Evolutionary conservation across 30 jellyfish, hydroid and myxozoan species (phyloP), one percentile per base, ranked within the genome.

Genomic region (Hydractinia symbiolongicarpus): DNA sequence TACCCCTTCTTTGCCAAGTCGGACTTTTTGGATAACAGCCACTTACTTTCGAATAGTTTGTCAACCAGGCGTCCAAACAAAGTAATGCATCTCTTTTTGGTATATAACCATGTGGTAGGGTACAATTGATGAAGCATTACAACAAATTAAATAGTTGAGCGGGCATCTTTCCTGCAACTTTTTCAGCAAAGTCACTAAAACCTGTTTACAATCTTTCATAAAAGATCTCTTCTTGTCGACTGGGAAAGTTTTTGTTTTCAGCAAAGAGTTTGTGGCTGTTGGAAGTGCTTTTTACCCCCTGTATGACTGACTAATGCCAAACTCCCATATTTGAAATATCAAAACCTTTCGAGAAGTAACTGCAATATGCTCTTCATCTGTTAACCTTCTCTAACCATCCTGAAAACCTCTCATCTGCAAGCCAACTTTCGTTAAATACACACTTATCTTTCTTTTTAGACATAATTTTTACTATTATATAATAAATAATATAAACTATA

Each of bases 161-260:
- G 77, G 77, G 49, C 77, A 67, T 9, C 44, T 14, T 10, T 67
- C 77, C 19, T 67, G 77, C 44, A 67, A 8, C 19, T 67, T 67
- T 14, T 14, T 13, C 49, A 67, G 8, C 8, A 67, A 19, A 67
- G 77, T 44, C 14, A 67, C 77, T 10, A 67, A 9, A 13, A 67
- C 19, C 10, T 13, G 19, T 67, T 67, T 13, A 9, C 49, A 67
- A 67, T 67, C 49, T 9, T 20, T 67, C 49, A 9, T 9, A 20
- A 67, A 67, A 44, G 13, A 14, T 13, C 44, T 13, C 49, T 67
- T 67, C 77, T 67, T 67, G 13, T 9, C 44, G 77, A 8, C 10
- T 67, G 77, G 77, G 44, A 67, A 9, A 8, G 10, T 44, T 9
- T 13, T 44, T 67, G 8, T 14, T 19, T 9, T 19, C 10, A 57